Percentiles rank a stretch among this genome's conserved stretches.
phyloP scores from a whole-genome alignment of 2,113 vertebrate species.

The Lota lota region DNA sequence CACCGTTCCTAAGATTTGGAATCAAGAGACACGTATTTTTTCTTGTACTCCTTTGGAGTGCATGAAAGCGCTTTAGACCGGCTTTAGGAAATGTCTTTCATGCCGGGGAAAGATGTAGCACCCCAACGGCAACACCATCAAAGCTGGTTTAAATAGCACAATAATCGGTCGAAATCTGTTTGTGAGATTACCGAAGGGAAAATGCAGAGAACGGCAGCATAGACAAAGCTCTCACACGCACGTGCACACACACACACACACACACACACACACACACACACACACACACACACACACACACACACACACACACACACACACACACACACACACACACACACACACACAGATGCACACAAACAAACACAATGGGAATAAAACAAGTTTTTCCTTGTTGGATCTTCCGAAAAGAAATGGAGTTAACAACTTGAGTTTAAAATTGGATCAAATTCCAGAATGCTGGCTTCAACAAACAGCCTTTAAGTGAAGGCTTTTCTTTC shows the following conservation, averaged over 20 bases:
- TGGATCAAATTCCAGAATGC: neutral
- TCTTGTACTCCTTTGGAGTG: no score
- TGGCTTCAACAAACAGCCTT: no score
- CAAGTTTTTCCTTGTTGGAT: slow-evolving; percentile 29
- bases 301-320: slow-evolving; percentile 38
- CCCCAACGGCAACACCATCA: slow-evolving; percentile 60
- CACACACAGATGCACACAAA: slow-evolving; percentile 43
- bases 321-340: slow-evolving; percentile 2
- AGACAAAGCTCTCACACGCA: neutral
- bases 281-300: slow-evolving; percentile 15
- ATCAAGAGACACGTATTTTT: slow-evolving; percentile 45
- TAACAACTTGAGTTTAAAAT: slow-evolving; percentile 36
- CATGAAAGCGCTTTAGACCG: slow-evolving; percentile 61
- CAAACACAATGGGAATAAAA: slow-evolving; percentile 44
- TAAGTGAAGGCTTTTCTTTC: no score
- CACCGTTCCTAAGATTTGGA: slow-evolving; percentile 21
- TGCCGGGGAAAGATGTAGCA: slow-evolving; percentile 46
- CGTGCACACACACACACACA: neutral
- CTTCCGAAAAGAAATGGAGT: slow-evolving; percentile 36
- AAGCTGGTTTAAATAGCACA: slow-evolving; percentile 67
- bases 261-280: neutral
- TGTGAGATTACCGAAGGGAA: slow-evolving; percentile 52
- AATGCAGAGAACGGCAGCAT: neutral
- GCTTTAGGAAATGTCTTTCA: slow-evolving; percentile 66
- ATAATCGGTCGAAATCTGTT: slow-evolving; percentile 73